Evolutionary conservation across 2,888 invertebrate genomes (phyloP), one percentile per base, ranked within the genome.

Genomic region (Mylabris sibirica): DNA sequence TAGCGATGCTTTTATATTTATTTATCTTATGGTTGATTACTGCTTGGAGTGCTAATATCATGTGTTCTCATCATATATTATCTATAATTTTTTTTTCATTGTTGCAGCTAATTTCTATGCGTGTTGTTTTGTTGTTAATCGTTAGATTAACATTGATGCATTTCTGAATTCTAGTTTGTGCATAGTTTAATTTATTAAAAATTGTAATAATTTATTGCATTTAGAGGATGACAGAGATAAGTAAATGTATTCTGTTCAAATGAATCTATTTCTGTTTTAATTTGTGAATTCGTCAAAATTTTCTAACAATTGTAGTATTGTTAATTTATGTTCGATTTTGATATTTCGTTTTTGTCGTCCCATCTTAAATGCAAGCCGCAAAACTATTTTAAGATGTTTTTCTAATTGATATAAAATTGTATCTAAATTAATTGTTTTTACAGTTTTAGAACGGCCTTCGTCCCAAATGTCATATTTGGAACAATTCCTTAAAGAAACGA

Each of bases 401-500:
- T 11, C 22, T 11, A 22, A 26, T 49, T 63, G 44, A n/a, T 34
- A 61, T 44, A 20, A 11, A 57, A 24, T 20, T 59, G 38, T 11
- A 59, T 60, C 17, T 35, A 8, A 11, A 61, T 61, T 38, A 6
- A 59, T 30, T 63, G 24, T 41, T 26, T 63, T 14, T 26, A n/a
- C 60, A 96, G 95, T 95, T 86, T 85, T 95, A 87, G 96, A 96
- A 82, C 90, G 96, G 76, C 94, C 96, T 63, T 91, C 95, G 44
- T 96, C 96, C 38, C 96, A 96, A 86, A 93, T 95, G 91, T 96
- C 96, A 74, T 95, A 95, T 85, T 86, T 95, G 82, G 96, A 96
- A 82, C 95, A 95, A 81, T 96, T 97, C 84, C 87, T 96, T 78
- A 95, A 95, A 82, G 96, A 96, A 84, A 88, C 89, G 4, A 84